Base-by-base conservation (phyloP, 2,888 invertebrate genomes). In the Poecilus cupreus region DNA sequence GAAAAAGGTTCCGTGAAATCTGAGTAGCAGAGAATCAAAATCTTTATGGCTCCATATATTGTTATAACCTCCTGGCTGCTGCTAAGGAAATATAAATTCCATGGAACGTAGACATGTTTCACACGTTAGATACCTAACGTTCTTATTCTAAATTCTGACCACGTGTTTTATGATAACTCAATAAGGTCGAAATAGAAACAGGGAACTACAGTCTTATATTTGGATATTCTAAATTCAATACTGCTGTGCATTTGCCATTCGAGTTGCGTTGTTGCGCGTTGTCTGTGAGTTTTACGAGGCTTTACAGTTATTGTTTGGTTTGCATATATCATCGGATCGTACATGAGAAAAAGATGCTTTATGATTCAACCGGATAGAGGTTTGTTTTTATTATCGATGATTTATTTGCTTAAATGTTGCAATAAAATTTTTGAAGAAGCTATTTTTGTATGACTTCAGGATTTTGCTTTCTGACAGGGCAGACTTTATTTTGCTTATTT, bases 251-350 rank as follows among this genome's bases (percentile, higher is more conserved):
- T 18, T 68, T 10, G 3, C 51, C 26, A 60, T 60, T 16, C 32
- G 37, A 37, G 37, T 18, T 13, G 24, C 49, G 49, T 72, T 72
- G 46, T 46, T 18, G 13, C 32, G 49, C 49, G 49, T 43, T 72
- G 72, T 46, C 60, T 60, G 32, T 60, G 60, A 60, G 64, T 72
- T 72, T 72, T 72, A 72, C 46, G 49, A 72, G 32, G 75, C 49
- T 75, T 51, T 75, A 75, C 49, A 75, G 75, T 75, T 75, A 68
- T 68, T 75, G 75, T 75, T 75, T 75, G 32, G 75, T 75, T 51
- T 51, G 75, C 75, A 75, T 75, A 75, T 75, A 75, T 75, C 75
- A 75, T 51, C 18, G 32, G 51, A 75, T 75, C 54, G 75, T 75
- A 75, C 51, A 75, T 10, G 51, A 18, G 39, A 26, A 46, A 51